Evolutionary conservation across 2,888 invertebrate genomes (phyloP), one percentile per base, ranked within the genome.

Genomic region (Tenthredo distinguenda): DNA sequence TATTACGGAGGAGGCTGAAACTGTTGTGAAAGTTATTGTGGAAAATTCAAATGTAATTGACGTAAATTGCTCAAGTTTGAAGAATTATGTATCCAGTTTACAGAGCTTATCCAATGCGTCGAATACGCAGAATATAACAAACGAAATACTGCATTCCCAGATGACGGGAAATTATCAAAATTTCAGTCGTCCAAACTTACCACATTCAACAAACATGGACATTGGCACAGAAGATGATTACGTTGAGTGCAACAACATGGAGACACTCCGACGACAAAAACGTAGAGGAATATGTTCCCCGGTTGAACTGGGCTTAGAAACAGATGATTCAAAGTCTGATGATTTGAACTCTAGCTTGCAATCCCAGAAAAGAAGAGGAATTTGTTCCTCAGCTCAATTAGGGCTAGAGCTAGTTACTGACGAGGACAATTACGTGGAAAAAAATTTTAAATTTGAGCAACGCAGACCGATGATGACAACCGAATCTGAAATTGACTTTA

Each of bases 381-480:
- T 95, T 88, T 95, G 95, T 90, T 95, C 95, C 0, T 94, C 95
- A 18, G 95, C 94, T 89, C 95, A 95, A 87, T 90, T 95, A 21
- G 94, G 90, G 7, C 87, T 90, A 1, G 90, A 91, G 34, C 87
- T 90, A 34, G 89, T 90, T 3, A 89, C 88, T 0, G 87, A 89
- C 68, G 87, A 88, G 15, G 88, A 89, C 21, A 88, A 88, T 77
- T 88, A 88, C 58, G 88, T 89, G 0, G 88, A 88, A 76, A 86
- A 89, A 85, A 87, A 85, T 77, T 87, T 87, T 84, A 83, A 74
- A 18, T 85, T 85, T n/a, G 85, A 85, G 12, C 65, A 76, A 50
- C 85, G 84, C 7, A 84, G 84, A 76, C 83, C 85, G 2, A 72
- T 84, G 43, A 43, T 84, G 15, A 76, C 72, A 7, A 84, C 76